Evolutionary conservation across 2,113 vertebrate species (phyloP), one percentile per base, ranked within the genome.

Genomic region (Pseudorhombus dupliciocellatus): DNA sequence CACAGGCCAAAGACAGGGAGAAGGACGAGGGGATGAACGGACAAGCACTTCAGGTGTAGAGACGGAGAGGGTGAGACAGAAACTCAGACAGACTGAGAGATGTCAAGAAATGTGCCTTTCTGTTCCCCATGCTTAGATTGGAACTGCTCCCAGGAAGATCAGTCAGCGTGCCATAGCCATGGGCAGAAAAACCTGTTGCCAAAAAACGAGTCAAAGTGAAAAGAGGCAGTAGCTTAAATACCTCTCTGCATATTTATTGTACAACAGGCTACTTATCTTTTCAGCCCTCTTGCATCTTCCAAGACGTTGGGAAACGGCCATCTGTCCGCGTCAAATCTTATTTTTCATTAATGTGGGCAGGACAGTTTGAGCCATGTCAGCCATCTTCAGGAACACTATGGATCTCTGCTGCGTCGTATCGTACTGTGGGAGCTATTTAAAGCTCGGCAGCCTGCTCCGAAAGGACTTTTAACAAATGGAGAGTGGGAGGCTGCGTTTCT

Each of bases 1-100:
- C 46, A 1, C 91, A 95, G 91, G 93, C 92, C 94, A 95, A 95
- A 95, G 95, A 97, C 74, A 84, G 84, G 14, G 94, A 95, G 91
- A 92, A 89, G 68, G 93, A 95, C 77, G 87, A 88, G 0, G 80
- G 89, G 84, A 84, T 92, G 80, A 75, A 69, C 91, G 90, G 92
- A 90, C 92, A 87, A 90, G 94, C 91, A 84, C 89, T 91, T 91
- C 67, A 89, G 64, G 48, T 72, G 67, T 24, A 60, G 75, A 86
- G 68, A 69, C 12, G 26, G 50, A 66, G 31, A 67, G 77, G 64
- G 69, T 63, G 66, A 79, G 71, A 80, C 15, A 48, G 48, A 73
- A 37, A 40, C 57, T 66, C 62, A 66, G 73, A 72, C 60, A 65
- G 62, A 71, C 24, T 52, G 66, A 75, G 67, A 61, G 77, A 84